Evolutionary conservation across 2,888 invertebrate genomes (phyloP).

Genomic region (Ligdia adustata): DNA sequence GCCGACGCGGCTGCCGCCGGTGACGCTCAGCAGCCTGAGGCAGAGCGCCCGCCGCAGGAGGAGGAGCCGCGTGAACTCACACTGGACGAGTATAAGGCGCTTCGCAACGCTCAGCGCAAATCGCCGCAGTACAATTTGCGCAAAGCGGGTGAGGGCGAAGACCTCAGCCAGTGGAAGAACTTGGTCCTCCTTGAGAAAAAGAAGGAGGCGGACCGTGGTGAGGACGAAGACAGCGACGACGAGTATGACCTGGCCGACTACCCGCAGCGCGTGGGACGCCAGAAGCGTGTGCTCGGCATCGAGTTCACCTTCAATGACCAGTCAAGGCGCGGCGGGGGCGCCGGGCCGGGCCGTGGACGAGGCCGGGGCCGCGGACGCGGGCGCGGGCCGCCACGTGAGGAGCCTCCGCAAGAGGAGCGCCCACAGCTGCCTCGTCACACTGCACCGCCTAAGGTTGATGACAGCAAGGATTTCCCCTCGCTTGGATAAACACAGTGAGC

Average conservation of each 20-base stretch:
- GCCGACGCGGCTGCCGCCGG: conserved; percentile 69
- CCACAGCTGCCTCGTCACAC: conserved; percentile 56
- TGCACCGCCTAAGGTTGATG: conserved; percentile 94
- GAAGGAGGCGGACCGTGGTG: conserved; percentile 86
- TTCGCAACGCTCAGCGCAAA: conserved; percentile 89
- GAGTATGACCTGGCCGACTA: conserved; percentile 91
- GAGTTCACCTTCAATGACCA: conserved; percentile 94
- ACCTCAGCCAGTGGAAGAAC: conserved; percentile 96
- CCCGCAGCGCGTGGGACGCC: conserved; percentile 93
- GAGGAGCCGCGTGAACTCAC: conserved; percentile 95
- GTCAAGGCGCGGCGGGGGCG: conserved; percentile 88
- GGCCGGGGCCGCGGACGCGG: conserved; percentile 76
- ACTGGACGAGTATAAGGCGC: conserved; percentile 96
- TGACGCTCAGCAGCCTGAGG: conserved; percentile 69
- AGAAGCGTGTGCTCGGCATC: conserved; percentile 93
- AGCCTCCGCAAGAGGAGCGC: conserved; percentile 65
- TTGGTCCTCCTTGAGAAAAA: conserved; percentile 92
- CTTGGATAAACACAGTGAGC: conserved; percentile 88
- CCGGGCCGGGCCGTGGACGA: conserved; percentile 85
- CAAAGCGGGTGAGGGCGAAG: conserved; percentile 97
- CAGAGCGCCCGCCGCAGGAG: conserved; percentile 83
- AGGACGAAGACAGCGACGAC: conserved; percentile 87
- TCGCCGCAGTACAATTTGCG: conserved; percentile 96
- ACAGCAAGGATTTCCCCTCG: conserved; percentile 97
- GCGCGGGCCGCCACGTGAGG: conserved; percentile 63